A percentile compares a stretch with the other conserved stretches of the same genome.
phyloP scores from a whole-genome alignment of 1,140 invertebrate genomes.

The Caenorhabditis briggsae region DNA sequence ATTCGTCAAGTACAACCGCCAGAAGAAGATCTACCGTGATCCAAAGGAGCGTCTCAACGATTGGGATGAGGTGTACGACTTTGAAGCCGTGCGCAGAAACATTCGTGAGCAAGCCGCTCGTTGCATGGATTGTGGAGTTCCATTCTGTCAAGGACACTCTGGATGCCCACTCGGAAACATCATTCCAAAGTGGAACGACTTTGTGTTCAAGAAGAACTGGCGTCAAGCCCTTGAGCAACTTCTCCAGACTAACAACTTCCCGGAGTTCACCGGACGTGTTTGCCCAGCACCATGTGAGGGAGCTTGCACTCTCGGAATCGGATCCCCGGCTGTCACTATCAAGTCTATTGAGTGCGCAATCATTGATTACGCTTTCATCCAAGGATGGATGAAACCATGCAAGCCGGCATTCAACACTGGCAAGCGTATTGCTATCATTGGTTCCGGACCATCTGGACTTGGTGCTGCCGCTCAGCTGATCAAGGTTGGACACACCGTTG shows the following conservation, averaged over 20 bases:
- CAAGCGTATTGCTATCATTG: constrained; percentile 91
- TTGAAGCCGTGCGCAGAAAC: constrained; percentile 87
- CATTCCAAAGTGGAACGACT: constrained; percentile 98
- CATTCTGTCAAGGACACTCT: constrained; percentile 96
- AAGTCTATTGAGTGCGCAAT: constrained; percentile 99
- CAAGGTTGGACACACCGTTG: constrained; percentile 88
- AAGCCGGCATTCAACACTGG: constrained; percentile 85
- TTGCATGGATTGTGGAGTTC: constrained; percentile 99
- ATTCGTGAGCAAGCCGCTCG: constrained; percentile 91
- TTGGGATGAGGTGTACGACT: constrained; percentile 91
- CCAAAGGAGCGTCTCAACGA: constrained; percentile 88
- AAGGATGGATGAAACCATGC: constrained; percentile 92
- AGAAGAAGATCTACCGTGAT: constrained; percentile 87
- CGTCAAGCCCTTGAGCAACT: constrained; percentile 93
- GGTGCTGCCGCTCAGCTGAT: constrained; percentile 97
- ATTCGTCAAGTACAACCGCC: constrained; percentile 94
- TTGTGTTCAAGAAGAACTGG: constrained; percentile 94
- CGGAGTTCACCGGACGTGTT: constrained; percentile 97
- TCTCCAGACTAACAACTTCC: constrained; percentile 98
- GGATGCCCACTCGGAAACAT: constrained; percentile 98
- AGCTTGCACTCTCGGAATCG: constrained; percentile 95
- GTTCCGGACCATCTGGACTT: constrained; percentile 91
- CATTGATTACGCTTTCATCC: constrained; percentile 96
- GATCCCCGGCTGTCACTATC: constrained; percentile 94
- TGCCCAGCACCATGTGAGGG: constrained; percentile 99